These are phyloP conservation scores for Poecile atricapillus DNA, from an alignment of 2,113 vertebrate genomes.

Conservation along the genomic window DNA sequence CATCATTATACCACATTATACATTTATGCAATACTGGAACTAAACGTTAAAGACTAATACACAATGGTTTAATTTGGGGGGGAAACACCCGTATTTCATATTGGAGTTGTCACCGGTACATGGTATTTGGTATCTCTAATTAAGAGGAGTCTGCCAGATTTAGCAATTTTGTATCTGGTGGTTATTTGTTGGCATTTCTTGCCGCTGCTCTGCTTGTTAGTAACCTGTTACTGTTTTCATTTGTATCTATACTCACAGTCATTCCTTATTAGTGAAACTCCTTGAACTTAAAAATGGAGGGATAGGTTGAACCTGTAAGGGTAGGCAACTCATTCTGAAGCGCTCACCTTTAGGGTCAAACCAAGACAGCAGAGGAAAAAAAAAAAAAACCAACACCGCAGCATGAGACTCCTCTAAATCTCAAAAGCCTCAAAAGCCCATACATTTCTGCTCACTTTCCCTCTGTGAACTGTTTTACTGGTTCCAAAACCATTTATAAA, in stretches of 20 bases:
- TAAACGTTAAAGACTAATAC: neutral
- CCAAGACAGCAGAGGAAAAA: neutral
- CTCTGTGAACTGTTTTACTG: neutral
- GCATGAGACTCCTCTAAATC: neutral
- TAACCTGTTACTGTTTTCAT: neutral
- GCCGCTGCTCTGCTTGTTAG: neutral
- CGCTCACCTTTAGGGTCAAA: neutral
- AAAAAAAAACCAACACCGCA: neutral
- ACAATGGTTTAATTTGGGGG: neutral
- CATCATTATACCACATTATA: neutral
- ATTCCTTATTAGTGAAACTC: neutral
- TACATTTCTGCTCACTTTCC: neutral
- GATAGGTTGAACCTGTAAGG: neutral
- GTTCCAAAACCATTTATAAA: neutral
- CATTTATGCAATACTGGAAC: neutral
- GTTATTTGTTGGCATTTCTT: neutral
- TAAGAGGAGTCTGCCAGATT: neutral
- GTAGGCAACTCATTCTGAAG: neutral
- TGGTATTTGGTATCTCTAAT: neutral
- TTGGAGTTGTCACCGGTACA: no score
- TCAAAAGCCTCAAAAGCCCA: neutral
- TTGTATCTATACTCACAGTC: neutral
- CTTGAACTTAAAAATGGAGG: neutral
- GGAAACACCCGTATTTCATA: rapidly evolving
- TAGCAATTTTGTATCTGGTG: neutral